Evolutionary conservation across 2,797 vertebrate species (phyloP).

Genomic region (Eulemur coronatus): DNA sequence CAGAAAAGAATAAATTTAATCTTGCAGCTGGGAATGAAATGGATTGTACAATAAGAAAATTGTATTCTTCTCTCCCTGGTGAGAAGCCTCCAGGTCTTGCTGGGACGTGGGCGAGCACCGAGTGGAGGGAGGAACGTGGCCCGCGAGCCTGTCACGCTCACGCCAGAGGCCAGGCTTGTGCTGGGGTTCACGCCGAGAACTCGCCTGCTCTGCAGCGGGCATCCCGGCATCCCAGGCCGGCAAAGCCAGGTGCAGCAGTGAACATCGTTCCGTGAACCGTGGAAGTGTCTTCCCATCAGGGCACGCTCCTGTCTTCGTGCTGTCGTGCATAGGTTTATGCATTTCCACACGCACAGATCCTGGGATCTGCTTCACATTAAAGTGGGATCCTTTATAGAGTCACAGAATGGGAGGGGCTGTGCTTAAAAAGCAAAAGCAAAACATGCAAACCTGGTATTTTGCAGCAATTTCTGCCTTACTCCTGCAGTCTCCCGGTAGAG

Average conservation of each 20-base stretch:
- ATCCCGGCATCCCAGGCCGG: not conserved
- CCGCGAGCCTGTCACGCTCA: fast-evolving
- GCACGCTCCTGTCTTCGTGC: not conserved
- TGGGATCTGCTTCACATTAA: not conserved
- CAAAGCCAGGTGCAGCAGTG: not conserved
- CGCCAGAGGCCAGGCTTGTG: not conserved
- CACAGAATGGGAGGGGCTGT: not conserved
- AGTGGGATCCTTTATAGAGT: not conserved
- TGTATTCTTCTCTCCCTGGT: slow-evolving; percentile 75
- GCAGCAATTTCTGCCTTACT: not conserved
- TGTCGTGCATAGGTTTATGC: not conserved
- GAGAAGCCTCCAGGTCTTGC: slow-evolving; percentile 77
- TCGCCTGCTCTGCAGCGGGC: not conserved
- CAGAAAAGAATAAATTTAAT: slow-evolving; percentile 87
- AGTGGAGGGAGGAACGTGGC: slow-evolving; percentile 67
- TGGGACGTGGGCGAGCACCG: slow-evolving; percentile 77
- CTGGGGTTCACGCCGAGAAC: fast-evolving
- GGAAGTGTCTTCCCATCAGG: not conserved
- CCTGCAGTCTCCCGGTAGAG: not conserved
- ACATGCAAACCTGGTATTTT: not conserved
- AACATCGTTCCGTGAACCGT: not conserved
- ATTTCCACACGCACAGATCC: not conserved
- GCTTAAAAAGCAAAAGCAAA: not conserved
- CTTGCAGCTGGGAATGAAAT: slow-evolving; percentile 84
- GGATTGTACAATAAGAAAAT: slow-evolving; percentile 83